phyloP scores from a whole-genome alignment of 2,888 invertebrate species.

The Agrotis puta region DNA sequence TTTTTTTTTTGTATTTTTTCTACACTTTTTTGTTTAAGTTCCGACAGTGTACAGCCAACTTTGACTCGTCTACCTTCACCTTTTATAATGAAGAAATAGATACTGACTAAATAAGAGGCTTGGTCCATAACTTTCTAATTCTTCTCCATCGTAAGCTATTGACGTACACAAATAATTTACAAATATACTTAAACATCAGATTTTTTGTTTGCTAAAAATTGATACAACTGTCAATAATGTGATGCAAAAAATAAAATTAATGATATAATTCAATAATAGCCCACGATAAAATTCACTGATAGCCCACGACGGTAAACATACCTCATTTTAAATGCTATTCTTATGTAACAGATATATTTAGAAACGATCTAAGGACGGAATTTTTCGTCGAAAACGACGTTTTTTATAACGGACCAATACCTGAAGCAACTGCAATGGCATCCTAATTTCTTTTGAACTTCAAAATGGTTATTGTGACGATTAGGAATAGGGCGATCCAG shows the following conservation, averaged over 20 bases:
- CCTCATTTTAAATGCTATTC: conserved; percentile 56
- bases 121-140: conserved; percentile 43
- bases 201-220: conserved; percentile 21
- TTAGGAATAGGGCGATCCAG: conserved; percentile 96
- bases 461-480: conserved; percentile 95
- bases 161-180: conserved; percentile 40
- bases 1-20: conserved; percentile 28
- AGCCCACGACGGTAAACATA: conserved; percentile 52
- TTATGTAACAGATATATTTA: conserved; percentile 51
- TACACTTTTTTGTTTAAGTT: conserved; percentile 14
- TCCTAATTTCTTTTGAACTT: conserved; percentile 94
- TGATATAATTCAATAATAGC: conserved; percentile 18
- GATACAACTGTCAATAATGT: conserved; percentile 33
- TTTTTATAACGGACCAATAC: conserved; percentile 47
- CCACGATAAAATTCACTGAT: conserved; percentile 25
- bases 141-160: conserved; percentile 46
- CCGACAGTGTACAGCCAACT: conserved; percentile 50
- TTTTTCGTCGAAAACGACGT: conserved; percentile 46
- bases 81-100: conserved; percentile 49
- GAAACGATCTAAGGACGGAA: conserved; percentile 50
- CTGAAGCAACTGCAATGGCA: conserved; percentile 64
- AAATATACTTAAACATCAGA: conserved; percentile 23
- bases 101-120: conserved; percentile 57
- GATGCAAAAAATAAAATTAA: conserved; percentile 36
- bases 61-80: conserved; percentile 60